Evolutionary conservation across 2,113 vertebrate species (phyloP).

Genomic region (Rallus limicola): DNA sequence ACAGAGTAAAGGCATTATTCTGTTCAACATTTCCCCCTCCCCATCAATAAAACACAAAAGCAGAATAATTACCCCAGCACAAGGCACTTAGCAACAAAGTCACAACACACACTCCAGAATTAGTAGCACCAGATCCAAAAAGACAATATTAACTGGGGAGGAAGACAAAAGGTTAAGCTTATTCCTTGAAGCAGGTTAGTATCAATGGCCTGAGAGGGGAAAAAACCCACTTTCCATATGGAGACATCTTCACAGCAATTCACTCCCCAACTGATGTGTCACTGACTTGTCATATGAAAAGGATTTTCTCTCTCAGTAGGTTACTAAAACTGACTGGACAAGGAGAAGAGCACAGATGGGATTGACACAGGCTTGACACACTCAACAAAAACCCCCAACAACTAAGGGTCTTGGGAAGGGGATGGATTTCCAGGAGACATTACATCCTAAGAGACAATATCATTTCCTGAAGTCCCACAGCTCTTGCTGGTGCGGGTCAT

Average conservation of each 20-base stretch:
- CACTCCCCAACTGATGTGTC: background rate
- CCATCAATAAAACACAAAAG: background rate
- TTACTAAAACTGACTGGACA: background rate
- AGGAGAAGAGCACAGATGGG: background rate
- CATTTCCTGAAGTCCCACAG: background rate
- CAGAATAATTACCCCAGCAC: background rate
- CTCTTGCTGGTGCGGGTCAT: background rate
- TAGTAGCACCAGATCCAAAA: background rate
- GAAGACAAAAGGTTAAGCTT: background rate
- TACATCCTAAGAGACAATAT: background rate
- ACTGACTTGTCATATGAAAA: background rate
- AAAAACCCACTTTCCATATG: background rate
- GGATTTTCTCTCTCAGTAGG: background rate
- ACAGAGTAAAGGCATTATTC: background rate
- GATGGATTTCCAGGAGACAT: background rate
- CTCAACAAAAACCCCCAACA: background rate
- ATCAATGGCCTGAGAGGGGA: background rate
- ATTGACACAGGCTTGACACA: background rate
- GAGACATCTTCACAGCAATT: background rate
- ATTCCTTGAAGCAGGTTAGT: background rate
- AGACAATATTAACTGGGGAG: background rate
- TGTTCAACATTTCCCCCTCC: too few relatives aligned
- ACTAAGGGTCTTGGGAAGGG: too few relatives aligned
- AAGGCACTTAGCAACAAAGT: constrained; percentile 3
- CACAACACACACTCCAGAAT: background rate